A percentile compares a stretch with the other conserved stretches of the same genome.
Conservation (phyloP, 2,797 vertebrate species). For the Mormyrus hasselquistii region DNA sequence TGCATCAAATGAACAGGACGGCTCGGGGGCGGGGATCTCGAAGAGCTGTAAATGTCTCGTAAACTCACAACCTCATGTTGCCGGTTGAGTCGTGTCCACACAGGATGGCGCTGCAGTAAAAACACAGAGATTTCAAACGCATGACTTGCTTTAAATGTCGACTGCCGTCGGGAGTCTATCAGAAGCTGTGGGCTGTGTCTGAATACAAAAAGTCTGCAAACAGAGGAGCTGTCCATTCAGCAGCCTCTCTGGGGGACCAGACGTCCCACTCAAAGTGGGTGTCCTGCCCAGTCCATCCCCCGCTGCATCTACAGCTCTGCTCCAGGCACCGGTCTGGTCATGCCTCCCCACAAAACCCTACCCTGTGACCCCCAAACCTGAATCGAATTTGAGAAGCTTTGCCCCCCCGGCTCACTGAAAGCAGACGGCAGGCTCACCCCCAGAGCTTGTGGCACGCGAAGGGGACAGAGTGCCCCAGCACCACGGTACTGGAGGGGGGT, state of each 20-base stretch:
- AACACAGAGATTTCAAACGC: neutral
- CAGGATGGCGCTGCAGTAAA: neutral
- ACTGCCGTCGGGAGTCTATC: neutral
- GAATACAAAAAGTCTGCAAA: neutral
- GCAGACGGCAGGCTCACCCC: neutral
- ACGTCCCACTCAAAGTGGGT: neutral
- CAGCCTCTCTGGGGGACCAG: neutral
- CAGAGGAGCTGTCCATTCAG: neutral
- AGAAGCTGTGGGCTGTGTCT: neutral
- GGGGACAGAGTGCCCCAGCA: constrained; percentile 21
- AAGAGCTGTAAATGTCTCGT: neutral
- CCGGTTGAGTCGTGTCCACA: neutral
- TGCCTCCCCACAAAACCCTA: neutral
- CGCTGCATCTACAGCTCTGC: neutral
- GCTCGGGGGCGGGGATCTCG: neutral
- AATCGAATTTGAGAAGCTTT: neutral
- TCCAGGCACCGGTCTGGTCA: neutral
- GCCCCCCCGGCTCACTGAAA: neutral
- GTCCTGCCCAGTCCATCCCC: neutral
- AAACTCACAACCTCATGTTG: neutral
- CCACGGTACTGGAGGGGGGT: constrained; percentile 18
- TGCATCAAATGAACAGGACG: neutral
- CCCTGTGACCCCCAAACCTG: neutral
- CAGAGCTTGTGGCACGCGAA: neutral
- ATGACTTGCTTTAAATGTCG: neutral